Conservation (phyloP, 2,888 invertebrate genomes). For the Lochmaea crataegi region DNA sequence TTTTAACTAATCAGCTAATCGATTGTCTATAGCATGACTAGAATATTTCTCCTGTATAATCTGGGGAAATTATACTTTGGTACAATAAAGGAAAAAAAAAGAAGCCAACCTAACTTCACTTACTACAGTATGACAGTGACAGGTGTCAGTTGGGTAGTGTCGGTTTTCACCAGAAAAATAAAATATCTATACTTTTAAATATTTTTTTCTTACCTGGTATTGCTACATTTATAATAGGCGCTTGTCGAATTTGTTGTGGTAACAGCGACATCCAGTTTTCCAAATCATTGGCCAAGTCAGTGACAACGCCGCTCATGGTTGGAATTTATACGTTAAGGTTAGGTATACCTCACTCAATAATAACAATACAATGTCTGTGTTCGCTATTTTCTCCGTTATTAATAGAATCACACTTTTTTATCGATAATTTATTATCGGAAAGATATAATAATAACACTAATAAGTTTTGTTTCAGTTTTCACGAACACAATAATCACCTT, state of each 20-base stretch:
- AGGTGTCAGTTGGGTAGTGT: too few relatives aligned
- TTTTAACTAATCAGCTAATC: too few relatives aligned
- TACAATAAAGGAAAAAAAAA: background rate
- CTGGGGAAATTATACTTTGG: too few relatives aligned
- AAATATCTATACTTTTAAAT: background rate
- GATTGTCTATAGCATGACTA: too few relatives aligned
- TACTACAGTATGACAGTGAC: too few relatives aligned
- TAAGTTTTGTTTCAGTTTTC: background rate
- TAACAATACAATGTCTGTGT: background rate
- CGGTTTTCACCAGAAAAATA: too few relatives aligned
- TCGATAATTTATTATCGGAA: background rate
- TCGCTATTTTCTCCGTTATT: background rate
- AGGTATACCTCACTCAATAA: background rate
- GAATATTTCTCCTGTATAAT: too few relatives aligned
- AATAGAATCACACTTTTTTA: background rate
- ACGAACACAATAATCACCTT: background rate
- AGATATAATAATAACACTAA: background rate
- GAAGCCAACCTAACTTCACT: background rate
- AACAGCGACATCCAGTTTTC: conserved; percentile 80
- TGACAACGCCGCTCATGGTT: background rate
- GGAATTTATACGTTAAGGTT: background rate
- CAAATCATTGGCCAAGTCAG: conserved; percentile 61
- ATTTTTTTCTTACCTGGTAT: conserved; percentile 75
- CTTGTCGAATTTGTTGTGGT: conserved; percentile 69
- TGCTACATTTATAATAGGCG: conserved; percentile 77